These are phyloP conservation scores for Caenorhabditis imperialis DNA, from an alignment of 2,888 invertebrate genomes.

Conservation along the genomic window DNA sequence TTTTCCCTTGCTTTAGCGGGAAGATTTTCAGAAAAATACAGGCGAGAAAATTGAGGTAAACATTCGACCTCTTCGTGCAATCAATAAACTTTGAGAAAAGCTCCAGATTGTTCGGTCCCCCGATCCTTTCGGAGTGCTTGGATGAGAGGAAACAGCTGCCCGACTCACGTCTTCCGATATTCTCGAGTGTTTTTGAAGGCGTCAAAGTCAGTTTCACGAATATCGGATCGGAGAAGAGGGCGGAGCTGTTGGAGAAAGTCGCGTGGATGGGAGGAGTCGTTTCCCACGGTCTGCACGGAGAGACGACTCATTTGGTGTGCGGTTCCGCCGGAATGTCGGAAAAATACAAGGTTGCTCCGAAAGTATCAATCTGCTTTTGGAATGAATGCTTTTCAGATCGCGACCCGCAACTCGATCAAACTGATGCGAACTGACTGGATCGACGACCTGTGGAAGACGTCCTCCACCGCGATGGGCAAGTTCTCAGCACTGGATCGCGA, in stretches of 20 bases:
- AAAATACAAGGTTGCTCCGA: constrained; percentile 66
- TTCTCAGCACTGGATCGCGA: constrained; percentile 18
- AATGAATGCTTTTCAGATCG: constrained; percentile 5
- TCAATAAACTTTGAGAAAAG: no score
- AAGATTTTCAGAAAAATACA: constrained; percentile 36
- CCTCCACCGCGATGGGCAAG: constrained; percentile 11
- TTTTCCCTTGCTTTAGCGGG: constrained; percentile 54
- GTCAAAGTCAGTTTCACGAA: constrained; percentile 58
- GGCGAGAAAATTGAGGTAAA: constrained; percentile 21
- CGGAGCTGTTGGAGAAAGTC: constrained; percentile 48
- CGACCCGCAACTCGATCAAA: constrained; percentile 17
- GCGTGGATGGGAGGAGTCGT: constrained; percentile 60
- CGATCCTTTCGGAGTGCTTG: constrained; percentile 55
- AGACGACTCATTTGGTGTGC: constrained; percentile 64
- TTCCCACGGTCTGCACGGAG: constrained; percentile 26
- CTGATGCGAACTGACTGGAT: constrained; percentile 50
- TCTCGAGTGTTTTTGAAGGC: constrained; percentile 53
- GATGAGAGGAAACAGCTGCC: constrained; percentile 44
- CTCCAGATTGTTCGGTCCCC: constrained; percentile 51
- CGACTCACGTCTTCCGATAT: constrained; percentile 57
- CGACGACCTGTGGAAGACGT: constrained; percentile 49
- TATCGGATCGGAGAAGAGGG: constrained; percentile 25
- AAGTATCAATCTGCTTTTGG: no score
- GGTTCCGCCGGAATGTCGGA: constrained; percentile 55
- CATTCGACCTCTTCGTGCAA: no score